Conservation (phyloP, 2,888 invertebrate species). For the Drosophila subsilvestris region DNA sequence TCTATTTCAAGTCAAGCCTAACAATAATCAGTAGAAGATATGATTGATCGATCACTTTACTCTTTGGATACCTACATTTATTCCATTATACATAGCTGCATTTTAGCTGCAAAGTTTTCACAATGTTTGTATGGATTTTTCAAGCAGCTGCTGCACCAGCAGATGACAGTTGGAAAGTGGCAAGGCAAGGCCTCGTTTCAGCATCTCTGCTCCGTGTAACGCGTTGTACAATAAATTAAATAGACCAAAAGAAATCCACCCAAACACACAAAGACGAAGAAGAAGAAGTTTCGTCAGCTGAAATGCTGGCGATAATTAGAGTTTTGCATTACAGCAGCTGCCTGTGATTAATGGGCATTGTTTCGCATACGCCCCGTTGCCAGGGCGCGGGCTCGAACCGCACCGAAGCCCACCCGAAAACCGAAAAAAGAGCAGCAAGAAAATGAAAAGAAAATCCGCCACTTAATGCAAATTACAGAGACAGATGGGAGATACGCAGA, state of each 20-base stretch:
- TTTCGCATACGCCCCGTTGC: slow-evolving; percentile 61
- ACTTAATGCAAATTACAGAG: slow-evolving; percentile 73
- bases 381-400: too few relatives aligned
- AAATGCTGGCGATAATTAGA: slow-evolving; percentile 65
- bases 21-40: neutral
- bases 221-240: slow-evolving; percentile 54
- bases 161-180: slow-evolving; percentile 50
- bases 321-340: slow-evolving; percentile 52
- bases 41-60: neutral
- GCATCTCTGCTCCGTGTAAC: slow-evolving; percentile 2
- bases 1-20: neutral
- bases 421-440: slow-evolving; percentile 14
- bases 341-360: slow-evolving; percentile 72
- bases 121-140: slow-evolving; percentile 6
- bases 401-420: slow-evolving; percentile 26
- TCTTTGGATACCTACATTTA: neutral
- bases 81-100: neutral
- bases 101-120: neutral
- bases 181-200: slow-evolving; percentile 12
- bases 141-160: slow-evolving; percentile 3
- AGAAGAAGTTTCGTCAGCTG: slow-evolving; percentile 57
- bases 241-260: slow-evolving; percentile 49
- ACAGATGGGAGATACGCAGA: slow-evolving; percentile 33
- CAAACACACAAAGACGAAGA: slow-evolving; percentile 1
- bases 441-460: slow-evolving; percentile 51